phyloP scores from a whole-genome alignment of 1,140 invertebrate genomes.

The Maconellicoccus hirsutus region DNA sequence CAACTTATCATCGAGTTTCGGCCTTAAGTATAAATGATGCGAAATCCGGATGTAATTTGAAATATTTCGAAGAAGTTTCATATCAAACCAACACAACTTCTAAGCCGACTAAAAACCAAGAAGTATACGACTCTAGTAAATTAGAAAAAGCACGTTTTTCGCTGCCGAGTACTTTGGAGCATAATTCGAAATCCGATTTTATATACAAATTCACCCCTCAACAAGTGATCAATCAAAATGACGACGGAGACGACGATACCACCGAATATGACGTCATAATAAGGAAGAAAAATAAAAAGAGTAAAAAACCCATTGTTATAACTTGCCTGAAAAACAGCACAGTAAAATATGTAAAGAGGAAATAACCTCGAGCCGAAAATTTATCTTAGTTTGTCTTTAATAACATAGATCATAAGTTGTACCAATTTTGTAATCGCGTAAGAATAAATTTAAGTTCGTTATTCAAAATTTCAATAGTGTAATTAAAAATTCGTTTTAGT shows the following conservation, averaged over 20 bases:
- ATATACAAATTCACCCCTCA: neutral
- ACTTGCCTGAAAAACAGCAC: slow-evolving; percentile 1
- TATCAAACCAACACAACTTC: neutral
- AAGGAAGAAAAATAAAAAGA: neutral
- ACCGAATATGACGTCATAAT: neutral
- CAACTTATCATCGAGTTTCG: neutral
- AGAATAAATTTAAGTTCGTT: too few relatives aligned
- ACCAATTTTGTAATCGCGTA: too few relatives aligned
- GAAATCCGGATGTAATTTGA: neutral
- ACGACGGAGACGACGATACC: neutral
- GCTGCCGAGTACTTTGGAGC: neutral
- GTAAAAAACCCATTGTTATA: neutral
- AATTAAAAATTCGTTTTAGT: too few relatives aligned
- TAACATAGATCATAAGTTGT: too few relatives aligned
- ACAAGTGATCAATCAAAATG: neutral
- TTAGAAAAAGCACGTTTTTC: neutral
- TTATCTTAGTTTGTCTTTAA: too few relatives aligned
- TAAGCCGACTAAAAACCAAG: neutral
- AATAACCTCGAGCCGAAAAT: neutral
- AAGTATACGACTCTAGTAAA: neutral
- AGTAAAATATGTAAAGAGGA: neutral
- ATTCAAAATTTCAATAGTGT: too few relatives aligned
- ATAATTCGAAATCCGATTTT: neutral
- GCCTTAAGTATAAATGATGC: slow-evolving; percentile 1
- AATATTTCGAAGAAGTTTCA: neutral